Percentiles rank a stretch among this genome's conserved stretches.
phyloP scores from a whole-genome alignment of 1,140 invertebrate genomes.

The Hyles vespertilio region DNA sequence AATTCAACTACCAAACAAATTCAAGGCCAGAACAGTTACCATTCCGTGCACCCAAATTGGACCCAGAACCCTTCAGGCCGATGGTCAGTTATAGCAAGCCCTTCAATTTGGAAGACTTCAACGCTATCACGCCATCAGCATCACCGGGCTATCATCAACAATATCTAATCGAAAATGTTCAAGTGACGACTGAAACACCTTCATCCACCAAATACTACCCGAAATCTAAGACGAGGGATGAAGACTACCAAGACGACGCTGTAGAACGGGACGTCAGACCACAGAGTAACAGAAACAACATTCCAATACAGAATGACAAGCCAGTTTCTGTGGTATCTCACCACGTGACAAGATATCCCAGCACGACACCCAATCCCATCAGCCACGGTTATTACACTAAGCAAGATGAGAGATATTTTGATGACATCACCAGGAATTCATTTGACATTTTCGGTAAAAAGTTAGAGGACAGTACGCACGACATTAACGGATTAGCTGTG shows the following conservation, averaged over 20 bases:
- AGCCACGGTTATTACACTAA: constrained; percentile 83
- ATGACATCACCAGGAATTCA: constrained; percentile 86
- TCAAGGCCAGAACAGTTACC: constrained; percentile 57
- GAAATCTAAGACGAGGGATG: constrained; percentile 54
- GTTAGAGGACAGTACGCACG: constrained; percentile 70
- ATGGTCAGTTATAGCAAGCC: constrained; percentile 80
- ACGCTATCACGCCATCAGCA: constrained; percentile 65
- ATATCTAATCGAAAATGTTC: constrained; percentile 61
- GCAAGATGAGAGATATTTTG: constrained; percentile 82
- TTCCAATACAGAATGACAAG: constrained; percentile 60
- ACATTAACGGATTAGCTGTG: constrained; percentile 75
- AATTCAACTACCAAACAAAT: constrained; percentile 67
- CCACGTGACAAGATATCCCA: constrained; percentile 52
- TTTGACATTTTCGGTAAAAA: constrained; percentile 87
- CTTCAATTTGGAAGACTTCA: constrained; percentile 75
- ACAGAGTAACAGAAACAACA: constrained; percentile 55
- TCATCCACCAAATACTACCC: constrained; percentile 67
- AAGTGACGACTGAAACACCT: constrained; percentile 63
- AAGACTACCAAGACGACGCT: constrained; percentile 58
- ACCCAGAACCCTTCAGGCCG: constrained; percentile 78
- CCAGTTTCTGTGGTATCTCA: constrained; percentile 35
- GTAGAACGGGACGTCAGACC: constrained; percentile 39
- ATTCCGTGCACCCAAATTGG: constrained; percentile 74
- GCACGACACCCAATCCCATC: constrained; percentile 78
- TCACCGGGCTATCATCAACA: constrained; percentile 56